Base-by-base conservation (phyloP, 2,888 invertebrate species). In the Drosophila sordidula region DNA sequence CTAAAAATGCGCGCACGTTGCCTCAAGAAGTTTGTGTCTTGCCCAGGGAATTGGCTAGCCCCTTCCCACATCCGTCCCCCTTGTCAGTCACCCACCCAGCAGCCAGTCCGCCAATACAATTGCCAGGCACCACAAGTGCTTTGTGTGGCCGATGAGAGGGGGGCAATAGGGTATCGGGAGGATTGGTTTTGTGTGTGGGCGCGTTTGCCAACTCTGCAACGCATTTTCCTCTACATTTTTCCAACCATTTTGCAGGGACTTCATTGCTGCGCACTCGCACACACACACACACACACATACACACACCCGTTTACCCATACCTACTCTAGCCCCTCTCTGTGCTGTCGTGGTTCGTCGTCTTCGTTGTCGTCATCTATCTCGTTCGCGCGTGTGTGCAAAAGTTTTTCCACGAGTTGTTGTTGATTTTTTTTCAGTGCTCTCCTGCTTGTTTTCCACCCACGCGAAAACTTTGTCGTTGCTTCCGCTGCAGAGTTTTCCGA, bases 381-480 rank as follows among this genome's bases (percentile, higher is more conserved):
- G 62, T 81, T 86, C 76, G 68, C 76, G 66, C 78, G 81, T 82
- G 61, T 83, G 78, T 79, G 80, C 63, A 47, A 73, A 85, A 85
- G 67, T 84, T 84, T 86, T 85, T 84, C 80, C 83, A 75, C 85
- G 77, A 77, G 55, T 67, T 74, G 63, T 62, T 72, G 68, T 69
- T 80, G 71, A 69, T n/a, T 76, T 67, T 73, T 64, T 52, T 68
- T 50, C 14, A 18, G 67, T 32, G 41, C 39, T 42, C 52, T 70
- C 44, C 61, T 73, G 52, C 64, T 75, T 73, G 56, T 65, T 80
- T 71, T 58, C 56, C 70, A 54, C 82, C 85, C 82, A 76, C 82
- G 69, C 78, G 72, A 75, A 85, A 79, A 83, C 71, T 75, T 82
- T 65, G 73, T 74, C 80, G 82, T 78, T 73, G 67, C 64, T 52